A percentile compares a stretch with the other conserved stretches of the same genome.
Conservation (phyloP, 1,140 invertebrate species). For the Aphis craccivora region DNA sequence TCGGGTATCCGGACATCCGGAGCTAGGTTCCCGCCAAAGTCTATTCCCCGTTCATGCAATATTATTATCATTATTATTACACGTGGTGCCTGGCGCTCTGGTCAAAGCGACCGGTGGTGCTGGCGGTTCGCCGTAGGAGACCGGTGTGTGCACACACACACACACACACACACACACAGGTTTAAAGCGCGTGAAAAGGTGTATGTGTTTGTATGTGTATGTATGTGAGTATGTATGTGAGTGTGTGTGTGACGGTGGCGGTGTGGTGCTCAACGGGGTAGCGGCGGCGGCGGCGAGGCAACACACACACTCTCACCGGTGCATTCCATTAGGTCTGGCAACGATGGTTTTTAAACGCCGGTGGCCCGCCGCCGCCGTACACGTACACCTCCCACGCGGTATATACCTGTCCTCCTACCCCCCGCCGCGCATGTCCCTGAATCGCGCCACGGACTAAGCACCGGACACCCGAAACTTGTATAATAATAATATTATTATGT, state of each 20-base stretch:
- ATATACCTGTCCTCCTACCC: background rate
- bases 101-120: constrained; percentile 34
- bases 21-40: background rate
- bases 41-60: background rate
- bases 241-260: background rate
- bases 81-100: constrained; percentile 5
- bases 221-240: background rate
- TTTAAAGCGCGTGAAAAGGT: constrained; percentile 54
- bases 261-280: constrained; percentile 43
- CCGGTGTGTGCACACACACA: no score
- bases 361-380: constrained; percentile 44
- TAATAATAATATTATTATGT: constrained; percentile 18
- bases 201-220: background rate
- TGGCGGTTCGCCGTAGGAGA: background rate
- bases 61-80: background rate
- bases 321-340: constrained; percentile 54
- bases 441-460: no score
- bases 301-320: background rate
- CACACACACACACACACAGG: background rate
- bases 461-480: constrained; percentile 21
- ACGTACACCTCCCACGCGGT: constrained; percentile 47
- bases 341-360: constrained; percentile 52
- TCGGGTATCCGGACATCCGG: background rate
- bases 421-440: constrained; percentile 5
- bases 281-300: background rate